A percentile compares a stretch with the other conserved stretches of the same genome.
These are phyloP conservation scores for Phymorhynchus buccinoides DNA, from an alignment of 1,140 invertebrate species.

Conservation along the genomic window DNA sequence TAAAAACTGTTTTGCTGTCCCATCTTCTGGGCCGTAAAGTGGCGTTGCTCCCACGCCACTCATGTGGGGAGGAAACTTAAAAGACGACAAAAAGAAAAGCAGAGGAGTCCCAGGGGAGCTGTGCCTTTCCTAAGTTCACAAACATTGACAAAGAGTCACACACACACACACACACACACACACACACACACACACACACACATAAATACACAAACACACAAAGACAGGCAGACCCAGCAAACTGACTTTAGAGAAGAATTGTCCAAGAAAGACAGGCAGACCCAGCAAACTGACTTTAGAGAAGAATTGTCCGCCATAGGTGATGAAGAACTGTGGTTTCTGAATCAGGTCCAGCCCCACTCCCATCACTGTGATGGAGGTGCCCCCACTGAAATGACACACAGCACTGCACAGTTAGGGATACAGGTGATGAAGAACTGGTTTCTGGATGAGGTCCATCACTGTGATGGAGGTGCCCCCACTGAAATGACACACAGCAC, in stretches of 20 bases:
- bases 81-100: no score
- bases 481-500: constrained; percentile 54
- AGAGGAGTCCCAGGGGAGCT: no score
- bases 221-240: background rate
- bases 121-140: no score
- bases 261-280: constrained; percentile 17
- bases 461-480: constrained; percentile 64
- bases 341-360: constrained; percentile 57
- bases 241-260: constrained; percentile 50
- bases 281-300: constrained; percentile 49
- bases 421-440: constrained; percentile 61
- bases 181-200: no score
- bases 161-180: no score
- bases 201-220: background rate
- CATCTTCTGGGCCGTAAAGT: no score
- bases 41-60: no score
- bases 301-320: constrained; percentile 50
- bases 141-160: no score
- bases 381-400: constrained; percentile 65
- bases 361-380: constrained; percentile 60
- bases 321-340: constrained; percentile 60
- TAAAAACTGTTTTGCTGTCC: no score
- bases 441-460: constrained; percentile 58
- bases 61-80: no score
- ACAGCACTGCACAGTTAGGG: no score